Conservation (phyloP, 2,797 vertebrate species). For the Eulemur coronatus region DNA sequence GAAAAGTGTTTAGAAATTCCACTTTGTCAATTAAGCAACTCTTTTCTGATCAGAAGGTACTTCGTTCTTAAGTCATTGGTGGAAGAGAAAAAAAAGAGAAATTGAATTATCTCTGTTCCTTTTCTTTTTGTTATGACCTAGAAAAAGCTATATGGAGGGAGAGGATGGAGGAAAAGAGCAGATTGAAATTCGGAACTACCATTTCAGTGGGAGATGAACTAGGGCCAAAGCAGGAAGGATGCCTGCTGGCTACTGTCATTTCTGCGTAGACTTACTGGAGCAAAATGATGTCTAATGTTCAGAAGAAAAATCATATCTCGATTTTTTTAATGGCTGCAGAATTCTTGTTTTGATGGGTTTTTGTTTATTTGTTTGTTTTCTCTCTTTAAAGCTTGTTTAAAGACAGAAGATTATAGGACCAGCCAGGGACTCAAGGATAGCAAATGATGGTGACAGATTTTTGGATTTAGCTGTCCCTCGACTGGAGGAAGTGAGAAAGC, state of each 20-base stretch:
- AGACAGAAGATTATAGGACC: neutral
- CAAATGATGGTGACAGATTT: neutral
- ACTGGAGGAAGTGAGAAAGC: neutral
- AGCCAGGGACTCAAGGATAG: neutral
- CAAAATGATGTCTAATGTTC: neutral
- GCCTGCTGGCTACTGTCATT: conserved; percentile 41
- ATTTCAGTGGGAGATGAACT: neutral
- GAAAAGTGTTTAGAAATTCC: neutral
- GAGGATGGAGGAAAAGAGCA: neutral
- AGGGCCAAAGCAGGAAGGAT: conserved; percentile 12
- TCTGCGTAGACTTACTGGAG: neutral
- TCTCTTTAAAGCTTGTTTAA: conserved; percentile 6
- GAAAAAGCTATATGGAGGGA: neutral
- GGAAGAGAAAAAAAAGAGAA: neutral
- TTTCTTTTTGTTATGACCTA: neutral
- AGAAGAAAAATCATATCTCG: neutral
- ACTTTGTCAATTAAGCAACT: neutral
- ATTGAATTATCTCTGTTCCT: neutral
- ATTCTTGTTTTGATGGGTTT: neutral
- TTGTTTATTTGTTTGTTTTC: neutral
- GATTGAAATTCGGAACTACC: neutral
- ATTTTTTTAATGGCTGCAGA: neutral
- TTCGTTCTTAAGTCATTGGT: neutral
- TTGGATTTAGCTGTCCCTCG: neutral
- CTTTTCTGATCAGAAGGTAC: neutral